Base-by-base conservation (phyloP, 2,113 vertebrate species). In the Epinephelus cyanopodus region DNA sequence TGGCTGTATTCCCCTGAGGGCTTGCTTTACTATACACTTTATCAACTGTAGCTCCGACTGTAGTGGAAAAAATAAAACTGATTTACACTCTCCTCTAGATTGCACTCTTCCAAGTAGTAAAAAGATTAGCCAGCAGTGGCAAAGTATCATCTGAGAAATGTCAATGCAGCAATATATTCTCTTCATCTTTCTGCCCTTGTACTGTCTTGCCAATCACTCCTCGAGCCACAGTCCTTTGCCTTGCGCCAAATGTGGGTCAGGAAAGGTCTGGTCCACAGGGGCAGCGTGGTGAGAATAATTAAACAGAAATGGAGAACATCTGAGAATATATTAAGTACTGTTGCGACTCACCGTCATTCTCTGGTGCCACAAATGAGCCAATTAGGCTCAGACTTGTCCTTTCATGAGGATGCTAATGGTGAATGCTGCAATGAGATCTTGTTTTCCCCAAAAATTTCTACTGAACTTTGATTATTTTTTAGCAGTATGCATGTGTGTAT, bases 191-290 rank as follows among this genome's bases (percentile, higher is more conserved):
- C 71, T 69, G 68, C 56, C 74, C 79, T 72, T 81, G 69, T 45
- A 39, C 53, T 68, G 9, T 58, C 39, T 89, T 82, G 87, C 63
- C 86, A 86, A 76, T 90, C 82, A 75, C 53, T 63, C 25, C 64
- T 76, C 54, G 2, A 67, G 29, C 72, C 47, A 62, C 37, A 63
- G 48, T 27, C 48, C 47, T 75, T 64, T 58, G 25, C 45, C 63
- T 85, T 82, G 79, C 72, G 67, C 85, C 81, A 91, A 86, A 85
- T 71, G 81, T 82, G 67, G 79, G 84, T 87, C 77, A 79, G 23
- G 23, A 82, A 83, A 87, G 81, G 85, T 88, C 84, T 60, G 61
- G 48, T 81, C 81, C 53, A 2, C 12, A 19, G 80, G 56, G 87
- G 33, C 8, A 15, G 64, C 25, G 13, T 56, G 67, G 45, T 64